Conservation (phyloP, 1,140 invertebrate species). For the Odontomachus brunneus region DNA sequence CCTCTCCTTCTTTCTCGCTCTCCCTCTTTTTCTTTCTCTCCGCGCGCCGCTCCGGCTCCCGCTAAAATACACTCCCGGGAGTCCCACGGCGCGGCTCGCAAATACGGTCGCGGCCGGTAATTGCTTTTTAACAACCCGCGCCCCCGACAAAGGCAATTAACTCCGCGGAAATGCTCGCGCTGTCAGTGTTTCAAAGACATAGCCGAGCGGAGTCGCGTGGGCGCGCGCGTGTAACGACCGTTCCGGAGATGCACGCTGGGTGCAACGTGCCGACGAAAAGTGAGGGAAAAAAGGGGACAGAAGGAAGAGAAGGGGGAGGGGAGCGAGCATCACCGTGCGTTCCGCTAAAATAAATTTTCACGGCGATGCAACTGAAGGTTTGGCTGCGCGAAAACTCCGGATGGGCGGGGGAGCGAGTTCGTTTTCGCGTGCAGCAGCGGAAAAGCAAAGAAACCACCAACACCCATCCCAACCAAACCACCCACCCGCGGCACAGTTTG, state of each 20-base stretch:
- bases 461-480: too few species aligned
- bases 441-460: not conserved
- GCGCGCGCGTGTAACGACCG: conserved; percentile 18
- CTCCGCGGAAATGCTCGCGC: conserved; percentile 31
- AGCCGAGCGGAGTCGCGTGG: conserved; percentile 18
- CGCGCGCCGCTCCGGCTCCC: not conserved
- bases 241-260: conserved; percentile 38
- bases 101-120: conserved; percentile 56
- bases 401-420: not conserved
- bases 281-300: not conserved
- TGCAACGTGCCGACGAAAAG: conserved; percentile 33
- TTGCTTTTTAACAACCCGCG: conserved; percentile 62
- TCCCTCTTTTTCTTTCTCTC: too few species aligned
- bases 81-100: conserved; percentile 36
- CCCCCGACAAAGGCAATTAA: conserved; percentile 58
- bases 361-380: not conserved
- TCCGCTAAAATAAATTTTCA: conserved; percentile 46
- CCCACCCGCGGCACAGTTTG: not conserved
- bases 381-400: not conserved
- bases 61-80: conserved; percentile 56
- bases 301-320: not conserved
- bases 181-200: conserved; percentile 29
- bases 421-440: not conserved
- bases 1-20: too few species aligned
- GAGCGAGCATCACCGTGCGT: conserved; percentile 21